phyloP scores from a whole-genome alignment of 2,888 invertebrate genomes.

The Pollenia labialis region DNA sequence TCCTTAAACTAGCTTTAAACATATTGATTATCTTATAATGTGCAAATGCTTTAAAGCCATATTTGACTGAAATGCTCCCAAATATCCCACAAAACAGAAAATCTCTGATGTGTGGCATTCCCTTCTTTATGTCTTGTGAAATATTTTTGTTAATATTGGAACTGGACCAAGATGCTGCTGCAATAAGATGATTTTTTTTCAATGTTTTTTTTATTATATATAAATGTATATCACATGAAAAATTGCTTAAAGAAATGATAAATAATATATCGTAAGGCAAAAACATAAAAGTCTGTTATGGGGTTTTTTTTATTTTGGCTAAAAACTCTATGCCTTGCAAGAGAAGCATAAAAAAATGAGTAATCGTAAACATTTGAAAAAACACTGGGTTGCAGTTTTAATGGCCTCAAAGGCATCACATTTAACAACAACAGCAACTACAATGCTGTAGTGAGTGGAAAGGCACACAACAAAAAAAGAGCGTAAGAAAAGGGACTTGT shows the following conservation, averaged over 20 bases:
- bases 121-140: constrained; percentile 10
- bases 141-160: constrained; percentile 65
- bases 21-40: no score
- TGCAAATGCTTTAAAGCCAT: not conserved
- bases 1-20: no score
- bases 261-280: constrained; percentile 79
- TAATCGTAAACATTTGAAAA: constrained; percentile 73
- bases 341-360: constrained; percentile 65
- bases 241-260: constrained; percentile 81
- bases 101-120: constrained; percentile 32
- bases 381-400: constrained; percentile 62
- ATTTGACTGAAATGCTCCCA: not conserved
- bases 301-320: constrained; percentile 21
- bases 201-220: constrained; percentile 17
- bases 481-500: constrained; percentile 76
- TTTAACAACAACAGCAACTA: constrained; percentile 16
- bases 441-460: constrained; percentile 11
- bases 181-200: not conserved
- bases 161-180: constrained; percentile 68
- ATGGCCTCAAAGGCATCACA: constrained; percentile 52
- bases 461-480: constrained; percentile 22
- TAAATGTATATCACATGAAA: constrained; percentile 77
- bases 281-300: constrained; percentile 75
- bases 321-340: not conserved
- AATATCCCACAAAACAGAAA: no score